Percentiles rank a stretch among this genome's conserved stretches.
These are phyloP conservation scores for Trinectes maculatus DNA, from an alignment of 2,113 vertebrate genomes.

Conservation along the genomic window DNA sequence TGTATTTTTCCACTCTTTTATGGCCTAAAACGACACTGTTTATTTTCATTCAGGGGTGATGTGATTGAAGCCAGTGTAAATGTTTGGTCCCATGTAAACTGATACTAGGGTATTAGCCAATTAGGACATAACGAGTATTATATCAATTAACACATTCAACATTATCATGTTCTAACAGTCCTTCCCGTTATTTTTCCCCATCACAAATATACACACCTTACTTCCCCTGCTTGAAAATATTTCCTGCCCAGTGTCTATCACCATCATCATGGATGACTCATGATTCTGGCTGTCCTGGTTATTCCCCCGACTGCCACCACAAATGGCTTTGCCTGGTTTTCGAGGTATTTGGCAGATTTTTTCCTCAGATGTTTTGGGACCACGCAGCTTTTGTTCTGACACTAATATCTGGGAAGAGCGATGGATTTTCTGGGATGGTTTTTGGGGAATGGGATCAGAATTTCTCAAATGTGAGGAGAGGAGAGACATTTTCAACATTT, in stretches of 20 bases:
- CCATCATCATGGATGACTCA: constrained; percentile 51
- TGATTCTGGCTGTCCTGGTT: constrained; percentile 25
- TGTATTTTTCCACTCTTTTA: constrained; percentile 23
- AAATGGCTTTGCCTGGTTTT: constrained; percentile 55
- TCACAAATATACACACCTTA: constrained; percentile 5
- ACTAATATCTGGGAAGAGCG: constrained; percentile 45
- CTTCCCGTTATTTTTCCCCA: neutral
- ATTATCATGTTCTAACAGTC: no score
- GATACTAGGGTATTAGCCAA: constrained; percentile 26
- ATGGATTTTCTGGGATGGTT: constrained; percentile 23
- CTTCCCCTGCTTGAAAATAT: constrained; percentile 21
- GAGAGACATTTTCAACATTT: constrained; percentile 25
- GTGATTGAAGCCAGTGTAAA: constrained; percentile 39
- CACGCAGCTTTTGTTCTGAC: constrained; percentile 53
- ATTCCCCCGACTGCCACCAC: constrained; percentile 47
- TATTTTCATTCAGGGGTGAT: constrained; percentile 29
- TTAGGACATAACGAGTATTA: constrained; percentile 16
- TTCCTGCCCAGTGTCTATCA: constrained; percentile 38
- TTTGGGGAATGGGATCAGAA: no score
- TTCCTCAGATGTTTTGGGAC: constrained; percentile 46
- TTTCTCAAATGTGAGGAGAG: constrained; percentile 3
- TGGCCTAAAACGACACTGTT: constrained; percentile 25
- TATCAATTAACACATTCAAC: no score
- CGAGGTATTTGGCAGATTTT: constrained; percentile 53
- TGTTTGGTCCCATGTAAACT: constrained; percentile 30